Conservation (phyloP, 2,113 vertebrate species). For the Eonycteris spelaea region DNA sequence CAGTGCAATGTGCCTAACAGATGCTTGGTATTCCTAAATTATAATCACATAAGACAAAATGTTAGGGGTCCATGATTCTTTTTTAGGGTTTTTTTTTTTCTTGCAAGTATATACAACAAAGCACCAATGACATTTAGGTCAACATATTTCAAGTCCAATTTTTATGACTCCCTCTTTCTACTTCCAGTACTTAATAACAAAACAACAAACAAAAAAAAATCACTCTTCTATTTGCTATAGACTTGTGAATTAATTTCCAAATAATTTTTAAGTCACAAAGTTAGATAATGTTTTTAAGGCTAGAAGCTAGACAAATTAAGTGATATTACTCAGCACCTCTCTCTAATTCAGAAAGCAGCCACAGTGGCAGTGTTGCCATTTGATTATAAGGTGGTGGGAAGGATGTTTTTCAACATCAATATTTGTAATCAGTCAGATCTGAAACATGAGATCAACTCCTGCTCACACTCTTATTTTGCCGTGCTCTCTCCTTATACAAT, state of each 20-base stretch:
- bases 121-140: not conserved
- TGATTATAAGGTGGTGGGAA: not conserved
- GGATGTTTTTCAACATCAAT: rapidly evolving
- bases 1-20: constrained; percentile 9
- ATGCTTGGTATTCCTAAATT: constrained; percentile 31
- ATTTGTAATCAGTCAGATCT: rapidly evolving
- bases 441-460: not conserved
- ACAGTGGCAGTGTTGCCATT: rapidly evolving
- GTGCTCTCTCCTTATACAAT: not conserved
- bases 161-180: not conserved
- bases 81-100: not conserved
- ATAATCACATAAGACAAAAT: not conserved
- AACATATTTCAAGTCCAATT: not conserved
- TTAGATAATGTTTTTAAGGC: not conserved
- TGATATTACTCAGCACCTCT: not conserved
- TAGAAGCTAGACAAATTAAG: not conserved
- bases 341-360: not conserved
- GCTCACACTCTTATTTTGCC: not conserved
- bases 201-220: not conserved
- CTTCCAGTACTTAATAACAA: not conserved
- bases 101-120: not conserved
- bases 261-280: not conserved
- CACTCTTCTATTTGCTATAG: not conserved
- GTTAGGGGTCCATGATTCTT: not conserved
- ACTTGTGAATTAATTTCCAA: not conserved